These are phyloP conservation scores for Nanorana parkeri DNA, from an alignment of 2,113 vertebrate species.

Conservation along the genomic window DNA sequence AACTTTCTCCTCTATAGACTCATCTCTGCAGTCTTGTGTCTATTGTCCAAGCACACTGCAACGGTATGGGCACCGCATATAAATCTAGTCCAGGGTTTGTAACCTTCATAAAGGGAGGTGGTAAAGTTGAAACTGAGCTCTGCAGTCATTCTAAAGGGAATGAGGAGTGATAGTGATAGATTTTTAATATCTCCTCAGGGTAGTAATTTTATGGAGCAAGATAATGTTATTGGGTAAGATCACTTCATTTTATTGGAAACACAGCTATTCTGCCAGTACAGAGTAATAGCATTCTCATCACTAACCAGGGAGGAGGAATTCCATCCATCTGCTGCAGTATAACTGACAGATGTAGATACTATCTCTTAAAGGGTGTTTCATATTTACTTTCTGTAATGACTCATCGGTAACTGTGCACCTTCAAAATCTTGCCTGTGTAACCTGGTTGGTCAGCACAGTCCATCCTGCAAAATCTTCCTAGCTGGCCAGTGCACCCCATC, in stretches of 20 bases:
- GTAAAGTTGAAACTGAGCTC: constrained; percentile 1
- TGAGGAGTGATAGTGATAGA: background rate
- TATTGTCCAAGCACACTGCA: constrained; percentile 23
- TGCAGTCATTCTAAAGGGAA: background rate
- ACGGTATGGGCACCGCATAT: constrained; percentile 35
- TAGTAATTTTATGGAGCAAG: background rate
- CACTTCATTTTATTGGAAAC: background rate
- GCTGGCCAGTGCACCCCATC: too few species aligned
- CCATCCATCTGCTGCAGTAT: background rate
- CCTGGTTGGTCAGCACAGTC: too few species aligned
- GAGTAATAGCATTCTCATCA: background rate
- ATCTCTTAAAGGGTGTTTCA: too few species aligned
- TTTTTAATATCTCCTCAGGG: background rate
- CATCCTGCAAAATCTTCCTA: too few species aligned
- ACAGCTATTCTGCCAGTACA: background rate
- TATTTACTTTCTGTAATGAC: too few species aligned
- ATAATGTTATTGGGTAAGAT: background rate
- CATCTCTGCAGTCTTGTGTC: background rate
- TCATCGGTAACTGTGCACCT: too few species aligned
- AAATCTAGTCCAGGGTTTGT: constrained; percentile 11
- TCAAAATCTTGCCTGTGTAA: too few species aligned
- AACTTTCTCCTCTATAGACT: constrained; percentile 17
- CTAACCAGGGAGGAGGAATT: background rate
- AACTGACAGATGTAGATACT: too few species aligned
- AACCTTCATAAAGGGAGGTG: constrained; percentile 32